Conservation (phyloP, 2,113 vertebrate genomes). For the Semnornis frantzii region DNA sequence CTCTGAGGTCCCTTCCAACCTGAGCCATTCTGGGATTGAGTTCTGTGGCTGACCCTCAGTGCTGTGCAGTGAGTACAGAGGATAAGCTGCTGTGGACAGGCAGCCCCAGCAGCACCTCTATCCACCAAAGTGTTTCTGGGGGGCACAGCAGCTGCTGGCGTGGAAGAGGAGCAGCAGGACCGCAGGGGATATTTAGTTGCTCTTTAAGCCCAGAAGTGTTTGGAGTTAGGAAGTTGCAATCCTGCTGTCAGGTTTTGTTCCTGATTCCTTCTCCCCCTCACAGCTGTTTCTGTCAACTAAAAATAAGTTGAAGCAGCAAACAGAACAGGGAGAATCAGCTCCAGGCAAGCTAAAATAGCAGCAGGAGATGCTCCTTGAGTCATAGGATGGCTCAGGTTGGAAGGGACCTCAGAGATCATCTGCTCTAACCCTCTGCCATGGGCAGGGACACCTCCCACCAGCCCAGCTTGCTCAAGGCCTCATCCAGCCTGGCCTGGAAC, state of each 20-base stretch:
- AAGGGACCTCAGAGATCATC: no score
- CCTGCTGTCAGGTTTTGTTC: neutral
- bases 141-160: neutral
- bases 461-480: no score
- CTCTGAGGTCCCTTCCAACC: no score
- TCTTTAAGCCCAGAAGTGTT: neutral
- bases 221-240: constrained; percentile 20
- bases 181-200: neutral
- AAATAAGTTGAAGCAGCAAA: constrained; percentile 21
- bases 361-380: neutral
- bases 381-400: neutral
- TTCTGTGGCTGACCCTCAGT: no score
- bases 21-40: no score
- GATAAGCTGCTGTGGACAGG: neutral
- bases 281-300: constrained; percentile 50
- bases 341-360: neutral
- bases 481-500: no score
- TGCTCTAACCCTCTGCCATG: no score
- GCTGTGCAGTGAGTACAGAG: accelerated
- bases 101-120: neutral
- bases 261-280: constrained; percentile 33
- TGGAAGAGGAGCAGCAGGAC: neutral
- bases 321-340: constrained; percentile 2
- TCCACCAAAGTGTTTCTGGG: neutral
- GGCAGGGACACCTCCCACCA: no score